These are phyloP conservation scores for Syrphus vitripennis DNA, from an alignment of 2,888 invertebrate genomes.

Conservation along the genomic window DNA sequence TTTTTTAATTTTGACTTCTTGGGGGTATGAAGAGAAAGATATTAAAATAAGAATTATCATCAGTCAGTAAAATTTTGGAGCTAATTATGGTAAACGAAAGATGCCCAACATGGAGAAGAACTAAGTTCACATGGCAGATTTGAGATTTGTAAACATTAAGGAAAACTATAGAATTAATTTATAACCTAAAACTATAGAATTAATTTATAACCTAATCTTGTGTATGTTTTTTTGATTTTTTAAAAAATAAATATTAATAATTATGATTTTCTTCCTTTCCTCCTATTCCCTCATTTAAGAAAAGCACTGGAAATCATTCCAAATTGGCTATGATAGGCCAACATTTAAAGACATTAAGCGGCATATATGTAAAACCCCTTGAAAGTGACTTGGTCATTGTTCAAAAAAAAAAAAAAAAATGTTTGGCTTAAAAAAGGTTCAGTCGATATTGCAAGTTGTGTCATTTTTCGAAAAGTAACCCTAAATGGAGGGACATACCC, in stretches of 20 bases:
- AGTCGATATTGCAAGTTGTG: too few species aligned
- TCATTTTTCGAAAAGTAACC: too few species aligned
- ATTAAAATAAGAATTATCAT: not conserved
- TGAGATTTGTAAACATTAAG: not conserved
- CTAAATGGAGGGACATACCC: too few species aligned
- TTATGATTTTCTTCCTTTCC: not conserved
- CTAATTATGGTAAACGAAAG: not conserved
- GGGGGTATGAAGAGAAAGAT: not conserved
- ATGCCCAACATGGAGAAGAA: not conserved
- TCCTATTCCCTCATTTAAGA: too few species aligned
- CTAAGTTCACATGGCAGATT: not conserved
- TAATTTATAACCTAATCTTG: not conserved
- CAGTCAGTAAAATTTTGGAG: not conserved
- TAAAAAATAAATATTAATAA: not conserved
- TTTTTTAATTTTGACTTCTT: not conserved
- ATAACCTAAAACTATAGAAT: not conserved
- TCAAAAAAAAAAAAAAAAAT: too few species aligned
- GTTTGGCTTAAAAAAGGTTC: too few species aligned
- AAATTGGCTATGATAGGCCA: too few species aligned
- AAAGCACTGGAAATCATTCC: too few species aligned
- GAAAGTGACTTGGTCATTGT: too few species aligned
- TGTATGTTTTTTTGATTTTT: not conserved
- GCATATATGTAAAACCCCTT: too few species aligned
- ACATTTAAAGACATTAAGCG: too few species aligned
- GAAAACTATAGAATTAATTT: not conserved